A percentile compares a stretch with the other conserved stretches of the same genome.
phyloP scores from a whole-genome alignment of 2,113 vertebrate genomes.

The Acanthisitta chloris region DNA sequence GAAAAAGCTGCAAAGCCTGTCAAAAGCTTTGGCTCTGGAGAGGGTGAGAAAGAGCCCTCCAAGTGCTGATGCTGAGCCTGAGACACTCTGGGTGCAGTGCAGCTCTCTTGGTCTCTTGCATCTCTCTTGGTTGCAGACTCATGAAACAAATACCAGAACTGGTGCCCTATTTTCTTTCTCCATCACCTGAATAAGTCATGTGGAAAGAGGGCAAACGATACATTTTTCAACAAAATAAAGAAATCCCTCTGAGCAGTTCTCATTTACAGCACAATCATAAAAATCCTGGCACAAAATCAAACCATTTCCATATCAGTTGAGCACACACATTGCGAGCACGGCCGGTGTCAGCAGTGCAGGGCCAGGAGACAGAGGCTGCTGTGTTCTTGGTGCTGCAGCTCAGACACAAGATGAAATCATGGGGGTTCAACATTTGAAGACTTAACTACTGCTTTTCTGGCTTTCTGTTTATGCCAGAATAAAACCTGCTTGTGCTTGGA shows the following conservation, averaged over 20 bases:
- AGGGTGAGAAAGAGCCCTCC: background rate
- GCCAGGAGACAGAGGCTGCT: constrained; percentile 34
- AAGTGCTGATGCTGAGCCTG: background rate
- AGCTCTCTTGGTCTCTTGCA: background rate
- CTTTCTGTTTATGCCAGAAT: background rate
- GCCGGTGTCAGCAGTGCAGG: background rate
- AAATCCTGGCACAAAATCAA: background rate
- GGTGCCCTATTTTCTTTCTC: background rate
- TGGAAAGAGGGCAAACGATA: background rate
- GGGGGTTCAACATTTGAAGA: background rate
- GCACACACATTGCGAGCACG: background rate
- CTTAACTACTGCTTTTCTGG: constrained; percentile 25
- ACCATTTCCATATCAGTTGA: background rate
- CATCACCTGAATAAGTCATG: background rate
- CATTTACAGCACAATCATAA: background rate
- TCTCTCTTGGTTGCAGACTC: background rate
- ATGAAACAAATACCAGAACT: background rate
- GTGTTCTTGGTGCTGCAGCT: constrained; percentile 23
- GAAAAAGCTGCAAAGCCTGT: background rate
- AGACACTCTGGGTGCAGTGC: rapidly evolving
- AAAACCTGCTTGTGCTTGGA: background rate
- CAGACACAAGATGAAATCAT: constrained; percentile 29
- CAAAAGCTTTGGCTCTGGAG: background rate
- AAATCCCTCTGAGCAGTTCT: background rate
- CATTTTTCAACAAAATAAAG: background rate